Evolutionary conservation across 2,797 vertebrate species (phyloP), one percentile per base, ranked within the genome.

Genomic region (Lerista edwardsae): DNA sequence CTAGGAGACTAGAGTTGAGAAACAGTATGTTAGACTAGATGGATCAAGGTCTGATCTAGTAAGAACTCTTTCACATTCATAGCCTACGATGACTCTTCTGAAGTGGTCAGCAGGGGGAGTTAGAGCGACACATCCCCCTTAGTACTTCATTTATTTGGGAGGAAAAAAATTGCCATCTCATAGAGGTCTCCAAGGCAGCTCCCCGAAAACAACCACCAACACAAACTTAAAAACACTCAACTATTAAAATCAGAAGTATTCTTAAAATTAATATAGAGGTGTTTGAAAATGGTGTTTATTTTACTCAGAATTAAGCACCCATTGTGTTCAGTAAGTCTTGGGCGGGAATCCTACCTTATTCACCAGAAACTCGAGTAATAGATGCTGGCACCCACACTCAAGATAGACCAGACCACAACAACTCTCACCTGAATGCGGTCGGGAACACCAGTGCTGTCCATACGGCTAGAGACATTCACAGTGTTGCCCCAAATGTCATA

Each of bases 401-500:
- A 69, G 76, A 41, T 1, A n/a, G 51, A 10, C 39, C 36, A 68
- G 2, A 12, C 14, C 15, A 21, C 7, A 36, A 19, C 0, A 29
- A 59, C 59, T 57, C 94, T 94, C 71, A 96, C 96, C 96, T 97
- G 96, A 91, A 97, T 96, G 82, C 95, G 94, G 88, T 97, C 96
- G 23, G 96, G 96, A 61, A 96, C 94, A 0, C 96, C 96, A 0
- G 96, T 97, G 93, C 96, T 97, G 84, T 97, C 96, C 96, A 97
- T 97, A 31, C 96, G 95, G 88, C 96, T 97, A 3, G 96, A 96
- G 84, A 97, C 96, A 62, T 97, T 97, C 90, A 99, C 98, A 1
- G 98, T 98, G 96, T 98, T 99, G 80, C 98, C 98, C 98, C 98
- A 99, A 47, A 99, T 99, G 91, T 98, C 98, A 9, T 98, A 98